Percentiles rank a stretch among this genome's conserved stretches.
Evolutionary conservation across 2,888 invertebrate genomes (phyloP).

Genomic region (Hirtodrosophila confusa): DNA sequence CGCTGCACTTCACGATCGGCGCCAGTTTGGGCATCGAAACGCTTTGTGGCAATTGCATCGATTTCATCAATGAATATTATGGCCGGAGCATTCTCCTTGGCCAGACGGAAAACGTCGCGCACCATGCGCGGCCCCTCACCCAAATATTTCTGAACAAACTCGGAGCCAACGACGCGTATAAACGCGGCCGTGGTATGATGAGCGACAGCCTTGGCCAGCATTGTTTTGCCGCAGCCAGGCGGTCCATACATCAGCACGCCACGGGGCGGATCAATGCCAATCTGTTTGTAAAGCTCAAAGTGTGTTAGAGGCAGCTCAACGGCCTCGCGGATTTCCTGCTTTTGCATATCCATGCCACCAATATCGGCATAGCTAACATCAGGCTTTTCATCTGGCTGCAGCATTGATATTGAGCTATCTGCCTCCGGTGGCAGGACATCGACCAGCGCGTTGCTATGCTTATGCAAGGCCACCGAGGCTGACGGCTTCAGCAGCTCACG

Average conservation of each 20-base stretch:
- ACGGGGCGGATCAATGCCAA: conserved; percentile 99
- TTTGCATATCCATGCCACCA: conserved; percentile 99
- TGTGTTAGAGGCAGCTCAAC: conserved; percentile 99
- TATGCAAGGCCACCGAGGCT: conserved; percentile 98
- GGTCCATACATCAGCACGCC: conserved; percentile 99
- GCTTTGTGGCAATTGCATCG: conserved; percentile 99
- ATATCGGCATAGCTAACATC: conserved; percentile 99
- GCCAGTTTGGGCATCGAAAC: conserved; percentile 99
- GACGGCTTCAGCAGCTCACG: conserved; percentile 98
- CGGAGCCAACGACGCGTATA: conserved; percentile 99
- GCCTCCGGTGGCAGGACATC: conserved; percentile 99
- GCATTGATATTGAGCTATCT: conserved; percentile 99
- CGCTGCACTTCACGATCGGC: conserved; percentile 99
- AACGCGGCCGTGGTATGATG: conserved; percentile 99
- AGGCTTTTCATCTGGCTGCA: conserved; percentile 98
- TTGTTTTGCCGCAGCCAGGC: conserved; percentile 99
- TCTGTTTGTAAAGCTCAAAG: conserved; percentile 98
- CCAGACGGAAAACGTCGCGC: conserved; percentile 98
- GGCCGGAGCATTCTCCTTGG: conserved; percentile 99
- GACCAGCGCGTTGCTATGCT: conserved; percentile 99
- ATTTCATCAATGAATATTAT: conserved; percentile 99
- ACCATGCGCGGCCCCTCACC: conserved; percentile 99
- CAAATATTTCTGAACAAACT: conserved; percentile 99
- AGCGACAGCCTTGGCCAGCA: conserved; percentile 99
- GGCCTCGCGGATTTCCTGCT: conserved; percentile 99